Conservation (phyloP, 2,797 vertebrate genomes). For the Ispidina lecontei region DNA sequence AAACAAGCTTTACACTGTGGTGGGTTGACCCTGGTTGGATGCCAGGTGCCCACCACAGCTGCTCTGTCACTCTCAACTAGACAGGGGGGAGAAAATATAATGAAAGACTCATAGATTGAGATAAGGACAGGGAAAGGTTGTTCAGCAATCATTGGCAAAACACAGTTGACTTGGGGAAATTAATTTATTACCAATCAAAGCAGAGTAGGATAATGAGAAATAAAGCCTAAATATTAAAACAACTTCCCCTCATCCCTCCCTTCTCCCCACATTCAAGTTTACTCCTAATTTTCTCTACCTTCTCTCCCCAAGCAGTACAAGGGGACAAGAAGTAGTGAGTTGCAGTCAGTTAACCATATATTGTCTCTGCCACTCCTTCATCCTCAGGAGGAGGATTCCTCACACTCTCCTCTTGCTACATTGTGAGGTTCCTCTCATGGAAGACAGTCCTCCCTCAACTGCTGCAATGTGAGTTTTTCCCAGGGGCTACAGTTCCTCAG, state of each 20-base stretch:
- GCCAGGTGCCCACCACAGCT: not conserved
- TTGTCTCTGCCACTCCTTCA: not conserved
- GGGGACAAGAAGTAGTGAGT: rapidly evolving
- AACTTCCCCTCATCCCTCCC: not conserved
- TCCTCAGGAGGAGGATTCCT: not conserved
- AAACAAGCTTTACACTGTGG: not conserved
- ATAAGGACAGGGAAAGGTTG: not conserved
- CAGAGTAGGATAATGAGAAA: not conserved
- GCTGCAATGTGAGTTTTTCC: no score
- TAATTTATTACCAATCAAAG: not conserved
- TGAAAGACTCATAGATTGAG: rapidly evolving
- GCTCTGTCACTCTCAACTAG: not conserved
- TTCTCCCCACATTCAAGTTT: not conserved
- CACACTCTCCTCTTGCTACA: not conserved
- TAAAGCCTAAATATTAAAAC: not conserved
- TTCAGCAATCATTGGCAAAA: not conserved
- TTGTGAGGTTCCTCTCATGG: not conserved
- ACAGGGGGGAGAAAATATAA: not conserved
- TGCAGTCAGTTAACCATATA: not conserved
- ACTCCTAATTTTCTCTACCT: not conserved
- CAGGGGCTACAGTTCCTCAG: not conserved
- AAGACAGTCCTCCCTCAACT: not conserved
- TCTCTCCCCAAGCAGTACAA: rapidly evolving
- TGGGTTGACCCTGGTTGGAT: not conserved
- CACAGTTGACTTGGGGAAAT: rapidly evolving